These are phyloP conservation scores for Thaumetopoea pityocampa DNA, from an alignment of 1,140 invertebrate species.

Conservation along the genomic window DNA sequence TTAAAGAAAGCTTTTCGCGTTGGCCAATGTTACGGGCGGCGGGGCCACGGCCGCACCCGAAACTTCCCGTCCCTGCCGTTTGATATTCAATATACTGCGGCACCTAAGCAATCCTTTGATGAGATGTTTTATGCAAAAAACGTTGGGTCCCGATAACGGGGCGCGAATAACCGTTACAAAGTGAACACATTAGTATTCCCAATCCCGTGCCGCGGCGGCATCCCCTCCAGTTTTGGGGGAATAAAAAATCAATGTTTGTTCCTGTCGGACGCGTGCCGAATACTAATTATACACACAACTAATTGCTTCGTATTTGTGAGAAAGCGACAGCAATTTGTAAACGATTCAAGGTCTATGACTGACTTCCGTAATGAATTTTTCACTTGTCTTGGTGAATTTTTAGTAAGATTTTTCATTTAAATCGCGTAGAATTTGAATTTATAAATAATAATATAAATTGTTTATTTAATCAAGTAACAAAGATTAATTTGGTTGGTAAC, in stretches of 20 bases:
- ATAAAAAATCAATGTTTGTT: conserved; percentile 76
- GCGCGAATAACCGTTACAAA: conserved; percentile 70
- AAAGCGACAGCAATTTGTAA: conserved; percentile 45
- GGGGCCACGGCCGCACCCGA: conserved; percentile 41
- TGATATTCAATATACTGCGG: conserved; percentile 74
- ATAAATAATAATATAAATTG: too few species aligned
- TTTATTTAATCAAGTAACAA: too few species aligned
- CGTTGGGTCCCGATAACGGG: conserved; percentile 62
- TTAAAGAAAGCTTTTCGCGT: conserved; percentile 65
- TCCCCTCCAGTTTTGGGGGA: conserved; percentile 61
- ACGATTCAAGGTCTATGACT: conserved; percentile 22
- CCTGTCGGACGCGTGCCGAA: conserved; percentile 62
- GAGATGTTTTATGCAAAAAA: conserved; percentile 76
- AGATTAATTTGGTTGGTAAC: too few species aligned
- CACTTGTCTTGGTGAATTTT: too few species aligned
- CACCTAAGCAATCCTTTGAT: conserved; percentile 72
- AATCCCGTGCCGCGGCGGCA: conserved; percentile 42
- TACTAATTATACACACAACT: conserved; percentile 65
- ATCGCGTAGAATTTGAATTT: too few species aligned
- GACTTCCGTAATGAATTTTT: conserved; percentile 25
- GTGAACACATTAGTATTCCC: conserved; percentile 73
- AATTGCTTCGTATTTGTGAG: conserved; percentile 64
- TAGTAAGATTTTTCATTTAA: too few species aligned
- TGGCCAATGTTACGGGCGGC: conserved; percentile 63
- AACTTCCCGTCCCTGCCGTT: conserved; percentile 66